phyloP scores from a whole-genome alignment of 2,113 vertebrate species.

The Acrocephalus kingi region DNA sequence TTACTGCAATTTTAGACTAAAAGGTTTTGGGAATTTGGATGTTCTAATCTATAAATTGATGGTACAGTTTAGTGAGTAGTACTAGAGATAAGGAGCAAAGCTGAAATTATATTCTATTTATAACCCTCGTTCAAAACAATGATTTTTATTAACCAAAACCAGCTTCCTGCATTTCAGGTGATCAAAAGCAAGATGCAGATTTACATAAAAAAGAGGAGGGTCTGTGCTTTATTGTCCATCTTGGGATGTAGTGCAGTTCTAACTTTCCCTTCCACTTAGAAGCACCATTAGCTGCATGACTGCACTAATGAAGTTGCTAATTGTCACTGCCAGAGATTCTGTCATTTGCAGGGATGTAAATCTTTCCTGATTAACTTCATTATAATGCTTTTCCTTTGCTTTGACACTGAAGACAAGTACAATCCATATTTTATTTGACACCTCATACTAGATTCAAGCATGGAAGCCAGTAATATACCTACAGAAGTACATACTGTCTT shows the following conservation, averaged over 20 bases:
- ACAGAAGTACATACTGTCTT: neutral
- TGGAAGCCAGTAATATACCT: neutral
- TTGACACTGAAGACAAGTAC: neutral
- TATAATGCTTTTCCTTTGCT: neutral
- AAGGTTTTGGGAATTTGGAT: neutral
- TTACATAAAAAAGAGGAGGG: neutral
- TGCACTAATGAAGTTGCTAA: neutral
- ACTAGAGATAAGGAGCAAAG: neutral
- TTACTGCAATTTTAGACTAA: neutral
- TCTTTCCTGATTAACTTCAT: neutral
- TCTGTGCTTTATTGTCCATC: slow-evolving; percentile 5
- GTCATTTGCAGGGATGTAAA: neutral
- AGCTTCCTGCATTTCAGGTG: neutral
- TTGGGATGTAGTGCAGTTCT: neutral
- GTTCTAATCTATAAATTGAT: neutral
- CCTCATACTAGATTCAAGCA: neutral
- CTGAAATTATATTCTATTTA: neutral
- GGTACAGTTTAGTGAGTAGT: neutral
- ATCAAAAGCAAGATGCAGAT: slow-evolving; percentile 51
- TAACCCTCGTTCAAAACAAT: slow-evolving; percentile 24
- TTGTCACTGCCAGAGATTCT: neutral
- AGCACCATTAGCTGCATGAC: neutral
- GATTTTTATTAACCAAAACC: slow-evolving; percentile 35
- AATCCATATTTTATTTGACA: neutral
- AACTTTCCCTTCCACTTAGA: neutral